Evolutionary conservation across 2,797 vertebrate genomes (phyloP).

Genomic region (Parotocinclus haroldoi): DNA sequence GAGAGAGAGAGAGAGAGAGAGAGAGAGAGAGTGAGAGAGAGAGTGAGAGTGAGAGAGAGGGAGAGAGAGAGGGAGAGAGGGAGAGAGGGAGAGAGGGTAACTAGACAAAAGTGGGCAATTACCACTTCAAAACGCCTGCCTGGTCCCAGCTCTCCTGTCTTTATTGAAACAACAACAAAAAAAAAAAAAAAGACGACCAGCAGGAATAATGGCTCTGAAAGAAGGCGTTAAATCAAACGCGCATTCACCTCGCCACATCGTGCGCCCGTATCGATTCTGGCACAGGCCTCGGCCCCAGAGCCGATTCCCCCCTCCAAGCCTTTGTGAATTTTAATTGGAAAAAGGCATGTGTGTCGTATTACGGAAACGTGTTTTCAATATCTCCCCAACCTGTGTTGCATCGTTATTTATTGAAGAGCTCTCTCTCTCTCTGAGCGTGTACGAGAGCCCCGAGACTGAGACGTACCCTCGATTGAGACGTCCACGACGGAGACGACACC

Average conservation of each 20-base stretch:
- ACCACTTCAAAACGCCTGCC: conserved; percentile 64
- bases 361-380: conserved; percentile 53
- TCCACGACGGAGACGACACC: conserved; percentile 17
- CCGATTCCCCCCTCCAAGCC: conserved; percentile 35
- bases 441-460: conserved; percentile 12
- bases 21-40: neutral
- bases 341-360: conserved; percentile 60
- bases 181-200: conserved; percentile 57
- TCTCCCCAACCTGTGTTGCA: conserved; percentile 43
- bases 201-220: conserved; percentile 57
- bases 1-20: conserved; percentile 25
- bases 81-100: conserved; percentile 19
- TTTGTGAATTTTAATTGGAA: conserved; percentile 63
- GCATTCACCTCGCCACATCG: conserved; percentile 42
- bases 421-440: conserved; percentile 49
- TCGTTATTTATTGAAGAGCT: conserved; percentile 62
- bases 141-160: conserved; percentile 58
- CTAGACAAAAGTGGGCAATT: conserved; percentile 65
- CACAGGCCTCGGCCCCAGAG: conserved; percentile 33
- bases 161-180: conserved; percentile 66
- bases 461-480: conserved; percentile 42
- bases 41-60: conserved; percentile 4
- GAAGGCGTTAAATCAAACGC: conserved; percentile 60
- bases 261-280: conserved; percentile 46
- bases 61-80: conserved; percentile 31